These are phyloP conservation scores for Agonopterix alstromeriana DNA, from an alignment of 2,888 invertebrate species.

Conservation along the genomic window DNA sequence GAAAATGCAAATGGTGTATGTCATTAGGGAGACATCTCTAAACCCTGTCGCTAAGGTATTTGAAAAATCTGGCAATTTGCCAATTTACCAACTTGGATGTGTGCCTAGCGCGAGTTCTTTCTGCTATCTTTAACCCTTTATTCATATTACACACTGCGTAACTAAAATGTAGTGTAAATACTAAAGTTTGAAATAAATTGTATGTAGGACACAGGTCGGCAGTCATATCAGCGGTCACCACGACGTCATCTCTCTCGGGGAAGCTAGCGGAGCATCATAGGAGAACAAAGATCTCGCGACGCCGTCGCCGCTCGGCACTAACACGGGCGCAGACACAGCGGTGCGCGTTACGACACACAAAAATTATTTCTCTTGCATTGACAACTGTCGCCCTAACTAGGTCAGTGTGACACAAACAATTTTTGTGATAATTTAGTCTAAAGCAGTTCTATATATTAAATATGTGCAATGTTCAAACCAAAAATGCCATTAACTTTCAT, in stretches of 20 bases:
- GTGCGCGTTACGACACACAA: conserved; percentile 38
- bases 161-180: background rate
- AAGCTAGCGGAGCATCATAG: conserved; percentile 20
- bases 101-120: conserved; percentile 26
- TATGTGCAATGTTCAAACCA: conserved; percentile 76
- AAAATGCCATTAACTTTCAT: conserved; percentile 71
- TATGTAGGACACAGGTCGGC: conserved; percentile 49
- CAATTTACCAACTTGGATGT: conserved; percentile 27
- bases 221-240: conserved; percentile 39
- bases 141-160: background rate
- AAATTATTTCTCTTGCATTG: conserved; percentile 63
- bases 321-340: conserved; percentile 29
- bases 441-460: conserved; percentile 55
- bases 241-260: conserved; percentile 31
- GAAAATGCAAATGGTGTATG: too few species aligned
- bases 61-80: conserved; percentile 27
- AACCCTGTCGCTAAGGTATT: too few species aligned
- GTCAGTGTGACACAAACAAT: conserved; percentile 57
- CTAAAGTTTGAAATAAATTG: conserved; percentile 17
- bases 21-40: too few species aligned
- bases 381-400: conserved; percentile 54
- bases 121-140: background rate
- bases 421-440: conserved; percentile 50
- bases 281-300: conserved; percentile 21
- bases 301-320: conserved; percentile 30